phyloP scores from a whole-genome alignment of 2,888 invertebrate species.

The Troides aeacus region DNA sequence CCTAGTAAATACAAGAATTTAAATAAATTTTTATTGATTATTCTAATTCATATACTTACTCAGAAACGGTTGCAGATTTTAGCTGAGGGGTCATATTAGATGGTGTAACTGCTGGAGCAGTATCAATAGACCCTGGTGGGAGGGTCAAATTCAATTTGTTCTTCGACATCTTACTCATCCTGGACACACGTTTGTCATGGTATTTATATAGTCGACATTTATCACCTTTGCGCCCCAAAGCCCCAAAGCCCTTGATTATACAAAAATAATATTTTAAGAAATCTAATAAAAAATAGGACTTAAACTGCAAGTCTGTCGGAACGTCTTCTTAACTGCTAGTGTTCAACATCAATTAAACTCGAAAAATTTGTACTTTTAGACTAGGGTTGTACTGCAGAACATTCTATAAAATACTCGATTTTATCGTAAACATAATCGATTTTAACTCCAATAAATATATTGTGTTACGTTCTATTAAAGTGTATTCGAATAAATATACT shows the following conservation, averaged over 20 bases:
- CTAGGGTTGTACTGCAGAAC: neutral
- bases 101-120: slow-evolving; percentile 82
- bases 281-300: neutral
- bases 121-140: slow-evolving; percentile 93
- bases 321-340: neutral
- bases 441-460: neutral
- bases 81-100: slow-evolving; percentile 80
- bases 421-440: neutral
- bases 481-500: no score
- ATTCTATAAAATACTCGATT: neutral
- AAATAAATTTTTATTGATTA: no score
- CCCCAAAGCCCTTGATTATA: no score
- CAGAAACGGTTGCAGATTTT: slow-evolving; percentile 79
- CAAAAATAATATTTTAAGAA: neutral
- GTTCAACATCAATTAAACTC: neutral
- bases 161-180: slow-evolving; percentile 89
- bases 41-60: slow-evolving; percentile 61
- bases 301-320: neutral
- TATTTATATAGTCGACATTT: slow-evolving; percentile 37
- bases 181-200: slow-evolving; percentile 46
- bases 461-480: no score
- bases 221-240: neutral
- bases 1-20: no score
- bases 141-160: slow-evolving; percentile 94
- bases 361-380: neutral